These are phyloP conservation scores for Subanguina moxae DNA, from an alignment of 1,140 invertebrate genomes.

Conservation along the genomic window DNA sequence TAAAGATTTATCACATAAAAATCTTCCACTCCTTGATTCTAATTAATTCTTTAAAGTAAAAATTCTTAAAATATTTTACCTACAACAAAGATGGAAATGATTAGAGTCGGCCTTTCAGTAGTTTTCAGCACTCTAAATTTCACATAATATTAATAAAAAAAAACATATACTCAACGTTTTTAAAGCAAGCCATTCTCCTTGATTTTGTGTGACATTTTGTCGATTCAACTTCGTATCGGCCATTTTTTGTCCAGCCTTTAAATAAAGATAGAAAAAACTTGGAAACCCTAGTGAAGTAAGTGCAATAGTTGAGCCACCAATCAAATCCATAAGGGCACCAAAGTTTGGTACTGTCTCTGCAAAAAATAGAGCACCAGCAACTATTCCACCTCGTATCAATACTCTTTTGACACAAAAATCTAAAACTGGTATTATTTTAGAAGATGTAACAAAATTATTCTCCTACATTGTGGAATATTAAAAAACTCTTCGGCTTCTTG, in stretches of 20 bases:
- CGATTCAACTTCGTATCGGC: not conserved
- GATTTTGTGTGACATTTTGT: conserved; percentile 11
- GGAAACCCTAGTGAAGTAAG: conserved; percentile 60
- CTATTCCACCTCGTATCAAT: conserved; percentile 70
- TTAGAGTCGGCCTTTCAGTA: conserved; percentile 34
- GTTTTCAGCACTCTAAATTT: conserved; percentile 40
- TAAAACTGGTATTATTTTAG: conserved; percentile 62
- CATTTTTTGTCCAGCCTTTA: conserved; percentile 35
- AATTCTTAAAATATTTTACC: conserved; percentile 35
- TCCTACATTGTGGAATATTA: conserved; percentile 48
- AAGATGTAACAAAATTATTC: not conserved
- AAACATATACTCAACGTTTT: conserved; percentile 10
- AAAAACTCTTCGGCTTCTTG: conserved; percentile 57
- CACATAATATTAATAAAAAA: not conserved
- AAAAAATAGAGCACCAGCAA: conserved; percentile 71
- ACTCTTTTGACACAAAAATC: conserved; percentile 76
- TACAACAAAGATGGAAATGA: conserved; percentile 40
- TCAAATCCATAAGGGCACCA: conserved; percentile 78
- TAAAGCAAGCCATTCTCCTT: conserved; percentile 16
- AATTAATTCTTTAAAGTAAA: no score
- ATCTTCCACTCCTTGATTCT: no score
- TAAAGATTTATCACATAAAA: no score
- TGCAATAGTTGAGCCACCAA: conserved; percentile 73
- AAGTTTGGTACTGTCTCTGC: conserved; percentile 79
- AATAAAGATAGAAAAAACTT: conserved; percentile 51